Evolutionary conservation across 2,888 invertebrate species (phyloP).

Genomic region (Apodemia zela): DNA sequence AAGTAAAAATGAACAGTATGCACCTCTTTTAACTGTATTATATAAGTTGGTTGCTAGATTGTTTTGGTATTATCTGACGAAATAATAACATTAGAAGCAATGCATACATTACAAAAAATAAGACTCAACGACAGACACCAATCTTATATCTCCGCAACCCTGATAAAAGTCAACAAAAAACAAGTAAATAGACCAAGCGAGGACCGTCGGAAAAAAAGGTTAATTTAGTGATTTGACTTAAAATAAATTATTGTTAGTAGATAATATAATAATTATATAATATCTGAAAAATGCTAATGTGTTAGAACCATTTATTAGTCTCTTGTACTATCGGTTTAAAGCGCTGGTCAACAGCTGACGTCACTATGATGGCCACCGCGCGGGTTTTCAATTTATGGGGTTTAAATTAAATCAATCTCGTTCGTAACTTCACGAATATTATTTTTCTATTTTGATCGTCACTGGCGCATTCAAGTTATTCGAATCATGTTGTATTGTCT

Average conservation of each 20-base stretch:
- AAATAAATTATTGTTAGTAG: not conserved
- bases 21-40: slow-evolving; percentile 1
- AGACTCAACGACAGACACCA: slow-evolving; percentile 8
- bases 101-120: slow-evolving; percentile 6
- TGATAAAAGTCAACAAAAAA: slow-evolving; percentile 14
- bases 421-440: too few relatives aligned
- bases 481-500: too few relatives aligned
- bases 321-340: too few relatives aligned
- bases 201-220: not conserved
- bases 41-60: not conserved
- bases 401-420: too few relatives aligned
- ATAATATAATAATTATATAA: not conserved
- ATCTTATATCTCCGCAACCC: slow-evolving; percentile 3
- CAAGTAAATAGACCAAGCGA: slow-evolving; percentile 15
- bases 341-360: too few relatives aligned
- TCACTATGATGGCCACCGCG: too few relatives aligned
- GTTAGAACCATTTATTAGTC: too few relatives aligned
- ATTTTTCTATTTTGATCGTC: too few relatives aligned
- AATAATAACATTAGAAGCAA: slow-evolving; percentile 5
- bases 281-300: too few relatives aligned
- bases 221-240: not conserved
- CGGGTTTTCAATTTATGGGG: too few relatives aligned
- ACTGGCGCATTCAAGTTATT: too few relatives aligned
- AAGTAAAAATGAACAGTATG: not conserved
- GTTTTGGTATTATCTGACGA: not conserved